Evolutionary conservation across 2,888 invertebrate species (phyloP), one percentile per base, ranked within the genome.

Genomic region (Drosophila acutilabella): DNA sequence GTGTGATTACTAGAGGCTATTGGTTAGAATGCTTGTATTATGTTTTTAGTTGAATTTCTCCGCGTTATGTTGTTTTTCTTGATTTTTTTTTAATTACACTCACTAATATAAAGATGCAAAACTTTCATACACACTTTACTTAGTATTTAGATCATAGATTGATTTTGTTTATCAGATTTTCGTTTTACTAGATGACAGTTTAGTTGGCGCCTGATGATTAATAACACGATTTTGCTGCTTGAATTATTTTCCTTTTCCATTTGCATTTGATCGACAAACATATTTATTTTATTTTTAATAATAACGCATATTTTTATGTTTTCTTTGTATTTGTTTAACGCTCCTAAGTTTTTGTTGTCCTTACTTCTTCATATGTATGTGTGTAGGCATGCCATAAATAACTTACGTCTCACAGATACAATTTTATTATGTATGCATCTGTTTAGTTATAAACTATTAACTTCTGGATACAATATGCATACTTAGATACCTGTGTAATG

Each of bases 361-460:
- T 44, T 26, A 20, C 36, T 60, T 59, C 54, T 59, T 64, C 44
- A 68, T 79, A 61, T 75, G 70, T 68, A 41, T 50, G 42, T 57
- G 30, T 64, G 48, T 77, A 58, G 68, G 54, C 47, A 68, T 78
- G 38, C 36, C 45, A 59, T 56, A 64, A 74, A 74, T 79, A 88
- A 88, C 78, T 88, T 86, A 85, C 76, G 72, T 66, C 87, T 89
- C 87, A 88, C 87, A 87, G 84, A 89, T 81, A 89, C 79, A 84
- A 69, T 78, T 78, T 58, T 68, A 73, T 69, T 78, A 74, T 74
- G 54, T 59, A 51, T 64, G 48, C 76, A 73, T 72, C 71, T 78
- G 6, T 75, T 75, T 75, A 54, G 50, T 68, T 71, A 61, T 78
- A 73, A 45, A 38, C 56, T 71, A 80, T 78, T 70, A 72, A 72